Conservation (phyloP, 1,140 invertebrate genomes). For the Tribolium castaneum region DNA sequence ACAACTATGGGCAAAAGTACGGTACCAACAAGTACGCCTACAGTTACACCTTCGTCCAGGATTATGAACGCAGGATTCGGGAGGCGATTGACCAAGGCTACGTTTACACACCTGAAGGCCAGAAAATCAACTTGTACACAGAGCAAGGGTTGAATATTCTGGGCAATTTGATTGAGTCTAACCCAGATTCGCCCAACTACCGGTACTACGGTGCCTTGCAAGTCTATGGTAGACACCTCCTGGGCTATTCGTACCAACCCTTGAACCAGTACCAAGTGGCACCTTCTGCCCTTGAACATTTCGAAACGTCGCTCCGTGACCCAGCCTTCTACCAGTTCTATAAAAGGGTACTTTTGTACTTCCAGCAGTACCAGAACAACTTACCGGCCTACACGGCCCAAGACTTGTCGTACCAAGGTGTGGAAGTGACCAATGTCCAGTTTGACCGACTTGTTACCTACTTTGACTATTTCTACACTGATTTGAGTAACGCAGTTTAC, state of each 20-base stretch:
- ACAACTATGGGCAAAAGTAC: slow-evolving; percentile 51
- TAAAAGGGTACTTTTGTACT: slow-evolving; percentile 68
- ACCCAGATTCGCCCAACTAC: slow-evolving; percentile 73
- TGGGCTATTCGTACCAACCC: slow-evolving; percentile 65
- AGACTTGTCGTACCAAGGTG: slow-evolving; percentile 69
- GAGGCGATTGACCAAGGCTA: slow-evolving; percentile 73
- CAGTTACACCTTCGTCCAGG: slow-evolving; percentile 59
- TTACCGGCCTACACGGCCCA: slow-evolving; percentile 70
- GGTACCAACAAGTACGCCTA: slow-evolving; percentile 41
- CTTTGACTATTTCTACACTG: slow-evolving; percentile 76
- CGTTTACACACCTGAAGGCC: slow-evolving; percentile 65
- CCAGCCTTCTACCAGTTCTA: slow-evolving; percentile 74
- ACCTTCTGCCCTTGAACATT: slow-evolving; percentile 64
- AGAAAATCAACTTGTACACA: slow-evolving; percentile 66
- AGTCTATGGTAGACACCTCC: slow-evolving; percentile 69
- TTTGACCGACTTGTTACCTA: slow-evolving; percentile 76
- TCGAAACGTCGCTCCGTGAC: slow-evolving; percentile 73
- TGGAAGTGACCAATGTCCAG: slow-evolving; percentile 72
- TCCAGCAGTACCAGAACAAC: slow-evolving; percentile 57
- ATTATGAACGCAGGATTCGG: slow-evolving; percentile 71
- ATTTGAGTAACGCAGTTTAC: slow-evolving; percentile 74
- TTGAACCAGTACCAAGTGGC: slow-evolving; percentile 57
- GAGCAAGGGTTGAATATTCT: slow-evolving; percentile 70
- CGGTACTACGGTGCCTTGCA: slow-evolving; percentile 73
- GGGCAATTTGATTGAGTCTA: slow-evolving; percentile 75